Evolutionary conservation across 2,113 vertebrate genomes (phyloP).

Genomic region (Antechinus stuartii): DNA sequence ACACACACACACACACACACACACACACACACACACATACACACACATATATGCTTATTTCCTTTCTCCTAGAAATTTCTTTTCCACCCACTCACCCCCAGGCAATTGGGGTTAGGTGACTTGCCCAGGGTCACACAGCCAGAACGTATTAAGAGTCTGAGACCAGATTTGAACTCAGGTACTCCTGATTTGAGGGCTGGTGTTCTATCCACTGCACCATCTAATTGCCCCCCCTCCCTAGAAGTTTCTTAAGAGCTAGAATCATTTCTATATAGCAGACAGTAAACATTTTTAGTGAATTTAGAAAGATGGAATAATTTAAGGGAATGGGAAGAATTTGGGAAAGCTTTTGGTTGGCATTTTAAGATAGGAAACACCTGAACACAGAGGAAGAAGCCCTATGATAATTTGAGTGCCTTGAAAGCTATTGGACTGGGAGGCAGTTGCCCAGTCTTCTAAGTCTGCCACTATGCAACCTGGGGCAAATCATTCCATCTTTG

Average conservation of each 20-base stretch:
- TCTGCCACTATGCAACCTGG: neutral
- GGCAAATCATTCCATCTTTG: neutral
- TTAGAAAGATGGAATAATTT: neutral
- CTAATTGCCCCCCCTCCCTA: no score
- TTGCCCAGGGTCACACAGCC: no score
- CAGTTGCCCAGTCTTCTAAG: neutral
- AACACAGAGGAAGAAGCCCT: neutral
- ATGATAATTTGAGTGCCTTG: neutral
- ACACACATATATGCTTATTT: neutral
- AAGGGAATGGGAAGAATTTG: neutral
- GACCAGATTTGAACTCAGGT: no score
- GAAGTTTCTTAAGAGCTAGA: neutral
- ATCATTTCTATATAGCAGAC: neutral
- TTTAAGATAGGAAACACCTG: neutral
- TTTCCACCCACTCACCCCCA: no score
- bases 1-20: no score
- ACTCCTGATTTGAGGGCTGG: no score
- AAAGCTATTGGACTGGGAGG: neutral
- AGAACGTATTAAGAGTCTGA: no score
- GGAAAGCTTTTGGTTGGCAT: neutral
- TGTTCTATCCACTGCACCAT: no score
- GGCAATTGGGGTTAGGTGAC: no score
- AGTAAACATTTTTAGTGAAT: neutral
- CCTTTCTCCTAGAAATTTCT: neutral
- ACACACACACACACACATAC: no score